A percentile compares a stretch with the other conserved stretches of the same genome.
These are phyloP conservation scores for Macrobrachium rosenbergii DNA, from an alignment of 1,140 invertebrate genomes.

Conservation along the genomic window DNA sequence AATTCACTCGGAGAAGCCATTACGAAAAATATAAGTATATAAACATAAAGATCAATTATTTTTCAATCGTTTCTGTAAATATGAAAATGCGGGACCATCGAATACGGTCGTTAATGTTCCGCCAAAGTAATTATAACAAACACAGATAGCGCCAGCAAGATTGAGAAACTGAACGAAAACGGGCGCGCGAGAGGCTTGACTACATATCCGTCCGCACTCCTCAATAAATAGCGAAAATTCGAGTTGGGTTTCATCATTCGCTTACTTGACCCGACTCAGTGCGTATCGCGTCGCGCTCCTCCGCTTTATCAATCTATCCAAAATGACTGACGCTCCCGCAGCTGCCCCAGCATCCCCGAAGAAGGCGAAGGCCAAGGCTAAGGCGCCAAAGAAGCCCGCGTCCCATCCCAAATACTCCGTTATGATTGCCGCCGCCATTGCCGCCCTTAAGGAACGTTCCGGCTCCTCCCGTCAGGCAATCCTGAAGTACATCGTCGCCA, in stretches of 20 bases:
- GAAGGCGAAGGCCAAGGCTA: conserved; percentile 19
- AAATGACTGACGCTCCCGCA: conserved; percentile 31
- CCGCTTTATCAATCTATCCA: background rate
- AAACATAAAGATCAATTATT: conserved; percentile 17
- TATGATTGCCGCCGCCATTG: conserved; percentile 44
- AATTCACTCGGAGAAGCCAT: background rate
- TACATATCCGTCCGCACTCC: conserved; percentile 53
- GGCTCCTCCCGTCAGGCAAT: conserved; percentile 53
- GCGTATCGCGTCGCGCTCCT: background rate
- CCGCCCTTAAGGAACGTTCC: conserved; percentile 39
- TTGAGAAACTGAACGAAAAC: conserved; percentile 57
- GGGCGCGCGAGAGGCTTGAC: conserved; percentile 39
- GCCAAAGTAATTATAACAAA: conserved; percentile 56
- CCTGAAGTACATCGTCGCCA: conserved; percentile 45
- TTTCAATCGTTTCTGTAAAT: background rate
- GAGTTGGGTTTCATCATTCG: background rate
- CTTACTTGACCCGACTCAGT: too few relatives aligned
- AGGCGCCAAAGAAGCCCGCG: conserved; percentile 36
- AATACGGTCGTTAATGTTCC: conserved; percentile 10
- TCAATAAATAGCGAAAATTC: background rate
- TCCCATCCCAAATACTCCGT: conserved; percentile 66
- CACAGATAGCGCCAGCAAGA: conserved; percentile 48
- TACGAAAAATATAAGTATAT: background rate
- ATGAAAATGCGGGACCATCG: background rate
- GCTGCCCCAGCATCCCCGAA: conserved; percentile 12